Conservation (phyloP, 37 sponge, comb jelly and placozoan genomes). For the Aplysina aerophoba region DNA sequence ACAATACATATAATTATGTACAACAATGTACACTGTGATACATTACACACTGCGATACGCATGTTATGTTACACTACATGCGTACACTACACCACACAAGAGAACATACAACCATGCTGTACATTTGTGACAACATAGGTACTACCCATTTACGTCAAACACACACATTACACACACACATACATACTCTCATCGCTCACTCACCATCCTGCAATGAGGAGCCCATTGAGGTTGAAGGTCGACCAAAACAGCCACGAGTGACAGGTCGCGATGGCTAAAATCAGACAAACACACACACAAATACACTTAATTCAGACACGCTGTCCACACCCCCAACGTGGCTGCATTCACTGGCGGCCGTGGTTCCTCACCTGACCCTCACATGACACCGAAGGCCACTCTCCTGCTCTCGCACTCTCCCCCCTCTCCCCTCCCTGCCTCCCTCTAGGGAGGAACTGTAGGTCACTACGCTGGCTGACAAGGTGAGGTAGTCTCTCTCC, state of each 20-base stretch:
- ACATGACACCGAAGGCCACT: background rate
- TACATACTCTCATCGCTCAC: too few relatives aligned
- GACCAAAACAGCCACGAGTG: background rate
- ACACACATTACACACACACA: too few relatives aligned
- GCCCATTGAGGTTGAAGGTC: background rate
- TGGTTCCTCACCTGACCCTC: background rate
- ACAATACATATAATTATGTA: too few relatives aligned
- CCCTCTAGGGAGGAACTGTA: background rate
- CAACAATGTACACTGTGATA: too few relatives aligned
- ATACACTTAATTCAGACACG: background rate
- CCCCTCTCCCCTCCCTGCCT: background rate
- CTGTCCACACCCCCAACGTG: background rate
- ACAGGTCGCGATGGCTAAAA: background rate
- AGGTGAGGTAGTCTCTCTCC: background rate
- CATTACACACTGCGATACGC: too few relatives aligned
- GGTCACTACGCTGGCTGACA: background rate
- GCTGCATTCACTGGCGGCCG: background rate
- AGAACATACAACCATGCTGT: too few relatives aligned
- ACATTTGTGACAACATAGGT: too few relatives aligned
- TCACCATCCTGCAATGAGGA: too few relatives aligned
- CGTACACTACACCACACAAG: too few relatives aligned
- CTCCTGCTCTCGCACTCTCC: background rate
- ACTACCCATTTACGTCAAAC: too few relatives aligned
- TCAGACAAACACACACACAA: conserved; percentile 10
- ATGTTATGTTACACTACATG: too few relatives aligned